Conservation (phyloP, 2,888 invertebrate genomes). For the Corythucha ciliata region DNA sequence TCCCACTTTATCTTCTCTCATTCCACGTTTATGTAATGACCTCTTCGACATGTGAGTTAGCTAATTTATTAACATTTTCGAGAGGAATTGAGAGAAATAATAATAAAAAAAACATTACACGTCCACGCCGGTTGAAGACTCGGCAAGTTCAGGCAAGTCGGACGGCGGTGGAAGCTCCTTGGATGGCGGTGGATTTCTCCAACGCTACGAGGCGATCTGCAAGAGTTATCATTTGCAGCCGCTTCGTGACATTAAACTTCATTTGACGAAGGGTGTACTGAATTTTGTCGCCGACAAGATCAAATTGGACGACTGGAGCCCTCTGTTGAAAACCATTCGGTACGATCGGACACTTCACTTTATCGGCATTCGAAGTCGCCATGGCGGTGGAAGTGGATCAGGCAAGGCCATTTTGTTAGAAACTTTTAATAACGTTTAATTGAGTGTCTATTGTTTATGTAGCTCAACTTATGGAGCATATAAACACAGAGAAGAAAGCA, state of each 20-base stretch:
- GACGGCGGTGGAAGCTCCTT: too few species aligned
- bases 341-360: conserved; percentile 62
- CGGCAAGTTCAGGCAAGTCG: too few species aligned
- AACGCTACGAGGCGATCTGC: conserved; percentile 22
- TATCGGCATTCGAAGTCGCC: conserved; percentile 21
- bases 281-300: conserved; percentile 68
- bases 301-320: conserved; percentile 65
- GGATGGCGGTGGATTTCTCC: too few species aligned
- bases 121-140: too few species aligned
- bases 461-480: conserved; percentile 24
- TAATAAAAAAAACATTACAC: too few species aligned
- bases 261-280: conserved; percentile 40
- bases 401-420: neutral
- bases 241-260: conserved; percentile 24
- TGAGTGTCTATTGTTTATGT: neutral
- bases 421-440: neutral
- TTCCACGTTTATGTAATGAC: too few species aligned
- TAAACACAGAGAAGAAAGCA: conserved; percentile 52
- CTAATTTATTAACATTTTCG: too few species aligned
- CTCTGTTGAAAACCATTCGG: conserved; percentile 61
- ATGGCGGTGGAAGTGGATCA: conserved; percentile 6
- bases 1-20: too few species aligned
- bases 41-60: too few species aligned
- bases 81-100: too few species aligned
- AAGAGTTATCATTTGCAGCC: conserved; percentile 22